Conservation (phyloP, 2,797 vertebrate species). For the Molossus alvarezi region DNA sequence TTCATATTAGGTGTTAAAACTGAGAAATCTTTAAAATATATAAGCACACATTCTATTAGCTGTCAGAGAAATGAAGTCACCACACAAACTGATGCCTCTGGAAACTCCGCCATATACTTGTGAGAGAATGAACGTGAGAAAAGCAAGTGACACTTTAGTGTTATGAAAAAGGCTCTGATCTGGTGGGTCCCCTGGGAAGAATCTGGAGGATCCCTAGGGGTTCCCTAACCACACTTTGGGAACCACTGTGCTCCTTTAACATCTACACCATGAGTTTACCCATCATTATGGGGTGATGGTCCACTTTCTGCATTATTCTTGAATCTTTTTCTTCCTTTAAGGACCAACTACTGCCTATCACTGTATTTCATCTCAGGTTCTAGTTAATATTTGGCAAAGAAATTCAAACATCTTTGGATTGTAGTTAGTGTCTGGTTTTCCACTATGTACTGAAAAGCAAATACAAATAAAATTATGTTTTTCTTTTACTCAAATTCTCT, state of each 20-base stretch:
- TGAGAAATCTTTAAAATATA: not conserved
- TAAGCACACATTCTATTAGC: not conserved
- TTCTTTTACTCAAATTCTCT: conserved; percentile 18
- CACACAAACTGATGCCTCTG: not conserved
- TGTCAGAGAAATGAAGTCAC: not conserved
- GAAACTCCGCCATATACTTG: not conserved
- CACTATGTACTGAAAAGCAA: not conserved
- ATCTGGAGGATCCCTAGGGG: not conserved
- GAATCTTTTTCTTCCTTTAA: not conserved
- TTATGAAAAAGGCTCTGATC: not conserved
- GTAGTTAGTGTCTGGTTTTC: conserved; percentile 1
- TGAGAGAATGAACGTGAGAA: not conserved
- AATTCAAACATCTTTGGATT: conserved; percentile 1
- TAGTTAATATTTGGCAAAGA: conserved; percentile 24
- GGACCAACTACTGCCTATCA: not conserved
- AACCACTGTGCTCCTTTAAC: not conserved
- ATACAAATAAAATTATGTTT: conserved; percentile 21
- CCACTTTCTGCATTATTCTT: not conserved
- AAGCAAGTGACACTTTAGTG: not conserved
- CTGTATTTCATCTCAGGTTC: not conserved
- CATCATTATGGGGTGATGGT: not conserved
- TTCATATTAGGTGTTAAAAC: conserved; percentile 35
- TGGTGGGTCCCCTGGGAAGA: not conserved
- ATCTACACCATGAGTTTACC: not conserved
- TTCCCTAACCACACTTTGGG: not conserved